These are phyloP conservation scores for Periparus ater DNA, from an alignment of 2,797 vertebrate genomes.

Conservation along the genomic window DNA sequence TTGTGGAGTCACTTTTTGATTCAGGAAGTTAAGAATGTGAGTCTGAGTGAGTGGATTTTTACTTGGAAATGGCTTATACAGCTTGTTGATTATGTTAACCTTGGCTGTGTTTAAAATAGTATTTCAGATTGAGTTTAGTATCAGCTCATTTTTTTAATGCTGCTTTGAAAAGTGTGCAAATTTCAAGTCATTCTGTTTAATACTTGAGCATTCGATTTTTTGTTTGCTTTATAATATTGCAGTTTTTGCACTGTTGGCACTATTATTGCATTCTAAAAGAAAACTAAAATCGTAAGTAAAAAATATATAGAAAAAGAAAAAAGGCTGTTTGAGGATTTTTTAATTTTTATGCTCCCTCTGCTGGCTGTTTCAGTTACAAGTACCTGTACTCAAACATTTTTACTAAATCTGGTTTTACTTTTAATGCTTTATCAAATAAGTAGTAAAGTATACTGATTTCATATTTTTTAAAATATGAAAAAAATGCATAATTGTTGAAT, in stretches of 20 bases:
- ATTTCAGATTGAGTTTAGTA: background rate
- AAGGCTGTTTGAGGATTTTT: background rate
- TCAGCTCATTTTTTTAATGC: background rate
- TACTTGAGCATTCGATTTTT: background rate
- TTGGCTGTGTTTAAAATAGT: background rate
- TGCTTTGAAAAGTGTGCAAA: background rate
- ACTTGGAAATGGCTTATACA: background rate
- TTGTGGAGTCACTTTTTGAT: background rate
- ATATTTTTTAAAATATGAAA: no score
- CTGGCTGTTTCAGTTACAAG: constrained; percentile 46
- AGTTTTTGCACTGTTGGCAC: background rate
- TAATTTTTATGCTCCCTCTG: constrained; percentile 66
- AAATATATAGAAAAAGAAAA: background rate
- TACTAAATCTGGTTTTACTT: background rate
- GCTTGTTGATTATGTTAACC: background rate
- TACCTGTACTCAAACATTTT: background rate
- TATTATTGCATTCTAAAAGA: background rate
- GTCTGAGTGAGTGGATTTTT: background rate
- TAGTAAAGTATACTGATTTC: background rate
- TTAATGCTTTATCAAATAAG: background rate
- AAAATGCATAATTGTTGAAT: background rate
- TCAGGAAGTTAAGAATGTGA: background rate
- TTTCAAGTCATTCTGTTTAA: background rate
- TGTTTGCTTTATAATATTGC: background rate
- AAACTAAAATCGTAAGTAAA: background rate